Evolutionary conservation across 1,140 invertebrate genomes (phyloP).

Genomic region (Drosophila elegans): DNA sequence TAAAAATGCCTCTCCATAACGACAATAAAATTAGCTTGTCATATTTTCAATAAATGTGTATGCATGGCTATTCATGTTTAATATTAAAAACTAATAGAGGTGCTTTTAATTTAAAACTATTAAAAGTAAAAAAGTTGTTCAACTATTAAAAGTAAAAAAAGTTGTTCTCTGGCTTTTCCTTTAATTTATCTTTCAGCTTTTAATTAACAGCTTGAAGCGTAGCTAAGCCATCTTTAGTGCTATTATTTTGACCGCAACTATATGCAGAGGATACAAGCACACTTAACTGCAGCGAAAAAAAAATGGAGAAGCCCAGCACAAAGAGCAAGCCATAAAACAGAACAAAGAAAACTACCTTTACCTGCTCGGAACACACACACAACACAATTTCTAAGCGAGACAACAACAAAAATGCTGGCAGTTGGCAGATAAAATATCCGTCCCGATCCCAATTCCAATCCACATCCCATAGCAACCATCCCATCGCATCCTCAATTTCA

Average conservation of each 20-base stretch:
- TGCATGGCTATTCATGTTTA: not conserved
- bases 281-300: conserved; percentile 6
- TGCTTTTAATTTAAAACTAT: too few relatives aligned
- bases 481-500: conserved; percentile 27
- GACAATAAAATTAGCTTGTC: too few relatives aligned
- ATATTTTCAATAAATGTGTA: too few relatives aligned
- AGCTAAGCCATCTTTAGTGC: not conserved
- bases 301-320: conserved; percentile 57
- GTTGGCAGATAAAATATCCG: conserved; percentile 49
- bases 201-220: not conserved
- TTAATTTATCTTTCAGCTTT: too few relatives aligned
- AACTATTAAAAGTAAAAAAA: too few relatives aligned
- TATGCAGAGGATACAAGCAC: conserved; percentile 17
- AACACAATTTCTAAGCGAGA: conserved; percentile 32
- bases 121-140: too few relatives aligned
- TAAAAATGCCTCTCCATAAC: too few relatives aligned
- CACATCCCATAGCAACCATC: conserved; percentile 17
- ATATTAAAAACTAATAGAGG: not conserved
- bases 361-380: conserved; percentile 29
- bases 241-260: conserved; percentile 5
- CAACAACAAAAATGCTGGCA: conserved; percentile 17
- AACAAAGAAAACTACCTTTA: conserved; percentile 64
- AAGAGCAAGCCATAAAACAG: conserved; percentile 59
- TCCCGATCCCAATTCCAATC: conserved; percentile 36
- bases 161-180: too few relatives aligned